Evolutionary conservation across 2,888 invertebrate species (phyloP).

Genomic region (Epirrita christyi): DNA sequence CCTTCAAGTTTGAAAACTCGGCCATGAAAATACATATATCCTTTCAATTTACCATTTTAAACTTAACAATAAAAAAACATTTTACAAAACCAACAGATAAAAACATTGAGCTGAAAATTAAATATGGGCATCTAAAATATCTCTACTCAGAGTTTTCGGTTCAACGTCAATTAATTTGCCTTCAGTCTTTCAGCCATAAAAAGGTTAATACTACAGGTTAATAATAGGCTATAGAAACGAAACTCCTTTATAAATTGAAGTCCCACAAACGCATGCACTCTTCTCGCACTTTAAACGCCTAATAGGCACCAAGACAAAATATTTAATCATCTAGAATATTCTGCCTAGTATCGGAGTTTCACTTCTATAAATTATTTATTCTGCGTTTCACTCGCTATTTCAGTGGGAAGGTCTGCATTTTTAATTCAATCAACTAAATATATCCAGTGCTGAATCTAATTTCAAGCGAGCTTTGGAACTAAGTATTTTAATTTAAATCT

Average conservation of each 20-base stretch:
- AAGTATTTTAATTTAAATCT: background rate
- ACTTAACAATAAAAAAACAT: background rate
- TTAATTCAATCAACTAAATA: slow-evolving; percentile 54
- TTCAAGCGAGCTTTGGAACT: slow-evolving; percentile 26
- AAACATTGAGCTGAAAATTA: slow-evolving; percentile 11
- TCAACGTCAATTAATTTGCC: slow-evolving; percentile 46
- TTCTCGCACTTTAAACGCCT: no score
- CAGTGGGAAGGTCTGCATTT: slow-evolving; percentile 46
- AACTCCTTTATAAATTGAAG: background rate
- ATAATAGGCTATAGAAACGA: background rate
- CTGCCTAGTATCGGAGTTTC: slow-evolving; percentile 1
- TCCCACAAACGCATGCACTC: no score
- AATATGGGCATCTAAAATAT: slow-evolving; percentile 12
- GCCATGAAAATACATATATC: no score
- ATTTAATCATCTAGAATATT: no score
- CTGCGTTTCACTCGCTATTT: slow-evolving; percentile 22
- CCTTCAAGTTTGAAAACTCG: background rate
- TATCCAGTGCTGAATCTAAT: slow-evolving; percentile 58
- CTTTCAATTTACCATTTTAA: no score
- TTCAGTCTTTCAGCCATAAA: slow-evolving; percentile 37
- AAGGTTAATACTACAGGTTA: no score
- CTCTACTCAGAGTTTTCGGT: slow-evolving; percentile 35
- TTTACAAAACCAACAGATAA: background rate
- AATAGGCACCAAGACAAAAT: no score
- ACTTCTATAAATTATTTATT: background rate